A percentile compares a stretch with the other conserved stretches of the same genome.
phyloP scores from a whole-genome alignment of 2,113 vertebrate species.

The Grantiella picta region DNA sequence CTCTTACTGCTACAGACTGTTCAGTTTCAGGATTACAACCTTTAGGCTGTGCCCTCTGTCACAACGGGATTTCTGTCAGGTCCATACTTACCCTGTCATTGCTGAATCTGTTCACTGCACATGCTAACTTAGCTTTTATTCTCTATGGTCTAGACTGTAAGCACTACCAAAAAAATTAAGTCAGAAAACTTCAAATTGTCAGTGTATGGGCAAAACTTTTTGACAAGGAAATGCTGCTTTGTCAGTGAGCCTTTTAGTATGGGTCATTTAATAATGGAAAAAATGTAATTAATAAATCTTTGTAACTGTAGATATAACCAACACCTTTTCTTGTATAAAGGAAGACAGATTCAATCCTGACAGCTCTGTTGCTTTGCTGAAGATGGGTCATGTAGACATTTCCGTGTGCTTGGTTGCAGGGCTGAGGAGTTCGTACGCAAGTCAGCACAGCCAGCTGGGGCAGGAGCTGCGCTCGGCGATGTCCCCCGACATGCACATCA shows the following conservation, averaged over 20 bases:
- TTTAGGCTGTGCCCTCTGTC: background rate
- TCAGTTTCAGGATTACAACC: background rate
- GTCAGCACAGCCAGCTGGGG: conserved; percentile 91
- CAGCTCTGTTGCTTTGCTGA: background rate
- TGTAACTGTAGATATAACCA: background rate
- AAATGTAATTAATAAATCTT: background rate
- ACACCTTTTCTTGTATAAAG: background rate
- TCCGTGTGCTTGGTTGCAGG: conserved; percentile 69
- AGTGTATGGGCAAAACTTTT: background rate
- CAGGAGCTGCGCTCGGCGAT: conserved; percentile 86
- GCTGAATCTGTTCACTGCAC: background rate
- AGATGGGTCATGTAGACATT: accelerated
- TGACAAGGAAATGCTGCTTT: background rate
- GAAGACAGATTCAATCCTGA: background rate
- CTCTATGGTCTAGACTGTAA: background rate
- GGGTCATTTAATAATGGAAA: background rate
- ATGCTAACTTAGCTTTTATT: background rate
- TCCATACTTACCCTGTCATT: background rate
- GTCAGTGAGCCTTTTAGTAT: background rate
- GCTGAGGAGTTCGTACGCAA: conserved; percentile 88
- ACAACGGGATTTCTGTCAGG: background rate
- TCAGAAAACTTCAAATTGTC: background rate
- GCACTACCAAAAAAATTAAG: background rate
- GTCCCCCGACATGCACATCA: conserved; percentile 91
- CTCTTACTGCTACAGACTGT: accelerated